Base-by-base conservation (phyloP, 2,888 invertebrate genomes). In the Gasteruption jaculator region DNA sequence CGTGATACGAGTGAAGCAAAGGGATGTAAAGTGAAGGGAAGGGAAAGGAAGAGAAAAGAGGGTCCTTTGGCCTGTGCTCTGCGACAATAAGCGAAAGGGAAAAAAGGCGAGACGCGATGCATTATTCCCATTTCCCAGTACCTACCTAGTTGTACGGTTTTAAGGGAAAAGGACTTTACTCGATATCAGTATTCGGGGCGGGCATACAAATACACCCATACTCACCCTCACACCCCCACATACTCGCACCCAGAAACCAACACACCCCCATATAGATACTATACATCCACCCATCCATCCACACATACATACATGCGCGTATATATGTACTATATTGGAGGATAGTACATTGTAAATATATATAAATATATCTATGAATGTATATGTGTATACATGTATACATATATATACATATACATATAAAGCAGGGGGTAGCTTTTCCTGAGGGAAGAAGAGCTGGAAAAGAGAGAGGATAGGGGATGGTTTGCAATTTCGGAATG, bases 401-500 rank as follows among this genome's bases (percentile, higher is more conserved):
- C n/a, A n/a, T n/a, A n/a, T n/a, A n/a, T n/a, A n/a, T n/a, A n/a
- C n/a, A n/a, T n/a, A n/a, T n/a, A n/a, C n/a, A n/a, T n/a, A n/a
- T n/a, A n/a, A n/a, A n/a, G 46, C 37, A 35, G 41, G 40, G 43
- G 53, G 54, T 58, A 53, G 64, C 60, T 67, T 63, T 65, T 67
- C 67, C 66, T 63, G 57, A 57, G 67, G 63, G 63, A 69, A 60
- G 59, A 53, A 46, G 43, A 40, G 44, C 45, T 49, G 53, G 49
- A 49, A 45, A 43, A 46, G 48, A 43, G 40, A 38, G 44, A 26
- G 42, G 35, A 35, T 12, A 29, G 27, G 37, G 63, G 60, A 59
- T 63, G 63, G 62, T 58, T 66, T 60, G 69, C 68, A 69, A 68
- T 69, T 69, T 69, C 63, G 67, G 66, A 69, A 69, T 69, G 68